Evolutionary conservation across 2,113 vertebrate genomes (phyloP).

Genomic region (Melospiza georgiana): DNA sequence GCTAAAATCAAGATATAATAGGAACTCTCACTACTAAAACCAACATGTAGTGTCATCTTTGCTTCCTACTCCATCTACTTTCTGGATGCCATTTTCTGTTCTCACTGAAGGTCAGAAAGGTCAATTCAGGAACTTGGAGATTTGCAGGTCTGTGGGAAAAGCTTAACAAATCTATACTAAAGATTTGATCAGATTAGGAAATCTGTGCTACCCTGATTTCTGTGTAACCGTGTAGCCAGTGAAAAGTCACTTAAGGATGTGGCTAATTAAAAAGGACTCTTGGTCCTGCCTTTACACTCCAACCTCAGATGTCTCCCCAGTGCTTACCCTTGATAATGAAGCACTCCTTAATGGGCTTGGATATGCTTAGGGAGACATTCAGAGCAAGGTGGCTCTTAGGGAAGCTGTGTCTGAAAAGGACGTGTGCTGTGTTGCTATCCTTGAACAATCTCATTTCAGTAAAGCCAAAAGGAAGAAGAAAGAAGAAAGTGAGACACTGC

Average conservation of each 20-base stretch:
- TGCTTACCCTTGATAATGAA: not conserved
- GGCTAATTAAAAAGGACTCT: not conserved
- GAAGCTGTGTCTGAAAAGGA: not conserved
- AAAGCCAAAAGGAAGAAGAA: slow-evolving; percentile 82
- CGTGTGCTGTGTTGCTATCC: not conserved
- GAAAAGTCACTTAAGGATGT: not conserved
- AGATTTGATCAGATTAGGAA: not conserved
- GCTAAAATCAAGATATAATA: not conserved
- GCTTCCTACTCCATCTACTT: not conserved
- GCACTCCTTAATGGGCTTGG: not conserved
- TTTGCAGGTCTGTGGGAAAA: not conserved
- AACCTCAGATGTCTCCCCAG: not conserved
- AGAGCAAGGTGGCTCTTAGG: not conserved
- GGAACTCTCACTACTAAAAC: not conserved
- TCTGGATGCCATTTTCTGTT: not conserved
- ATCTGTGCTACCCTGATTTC: not conserved
- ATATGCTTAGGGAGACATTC: not conserved
- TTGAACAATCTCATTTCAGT: slow-evolving; percentile 65
- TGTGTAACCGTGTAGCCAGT: rapidly evolving
- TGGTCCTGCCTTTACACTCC: not conserved
- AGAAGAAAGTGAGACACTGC: slow-evolving; percentile 82
- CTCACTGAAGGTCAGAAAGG: not conserved
- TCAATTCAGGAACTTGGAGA: not conserved
- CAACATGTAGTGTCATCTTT: not conserved
- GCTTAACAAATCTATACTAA: not conserved